Conservation (phyloP, 2,888 invertebrate species). For the Rhamnusium bicolor region DNA sequence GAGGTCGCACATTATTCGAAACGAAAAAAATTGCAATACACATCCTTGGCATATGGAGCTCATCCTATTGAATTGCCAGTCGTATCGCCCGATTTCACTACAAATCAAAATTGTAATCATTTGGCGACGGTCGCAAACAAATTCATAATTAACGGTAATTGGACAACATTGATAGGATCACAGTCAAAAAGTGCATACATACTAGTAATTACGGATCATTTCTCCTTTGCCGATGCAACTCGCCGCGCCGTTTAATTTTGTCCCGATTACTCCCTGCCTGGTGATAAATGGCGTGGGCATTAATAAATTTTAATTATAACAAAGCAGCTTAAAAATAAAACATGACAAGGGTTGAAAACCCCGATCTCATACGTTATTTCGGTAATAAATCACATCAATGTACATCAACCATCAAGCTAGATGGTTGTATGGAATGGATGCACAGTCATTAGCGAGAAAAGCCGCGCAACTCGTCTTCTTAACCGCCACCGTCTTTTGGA, state of each 20-base stretch:
- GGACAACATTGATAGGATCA: background rate
- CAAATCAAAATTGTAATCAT: too few relatives aligned
- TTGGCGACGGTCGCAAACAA: background rate
- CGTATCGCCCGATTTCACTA: too few relatives aligned
- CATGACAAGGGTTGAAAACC: constrained; percentile 56
- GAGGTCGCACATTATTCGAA: too few relatives aligned
- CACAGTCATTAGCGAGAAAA: constrained; percentile 13
- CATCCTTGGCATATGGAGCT: too few relatives aligned
- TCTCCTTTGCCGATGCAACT: background rate
- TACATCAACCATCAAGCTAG: background rate
- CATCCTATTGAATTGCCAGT: too few relatives aligned
- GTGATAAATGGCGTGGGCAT: constrained; percentile 58
- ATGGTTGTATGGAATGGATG: background rate
- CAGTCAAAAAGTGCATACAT: background rate
- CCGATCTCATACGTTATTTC: constrained; percentile 40
- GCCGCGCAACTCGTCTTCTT: background rate
- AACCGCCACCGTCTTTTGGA: background rate
- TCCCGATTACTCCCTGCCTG: background rate
- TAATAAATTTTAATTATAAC: constrained; percentile 64
- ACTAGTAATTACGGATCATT: background rate
- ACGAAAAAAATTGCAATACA: too few relatives aligned
- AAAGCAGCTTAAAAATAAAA: constrained; percentile 61
- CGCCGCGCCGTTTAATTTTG: background rate
- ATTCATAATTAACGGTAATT: background rate
- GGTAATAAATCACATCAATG: constrained; percentile 39